Base-by-base conservation (phyloP, 2,113 vertebrate genomes). In the Pogonocichla stellata region DNA sequence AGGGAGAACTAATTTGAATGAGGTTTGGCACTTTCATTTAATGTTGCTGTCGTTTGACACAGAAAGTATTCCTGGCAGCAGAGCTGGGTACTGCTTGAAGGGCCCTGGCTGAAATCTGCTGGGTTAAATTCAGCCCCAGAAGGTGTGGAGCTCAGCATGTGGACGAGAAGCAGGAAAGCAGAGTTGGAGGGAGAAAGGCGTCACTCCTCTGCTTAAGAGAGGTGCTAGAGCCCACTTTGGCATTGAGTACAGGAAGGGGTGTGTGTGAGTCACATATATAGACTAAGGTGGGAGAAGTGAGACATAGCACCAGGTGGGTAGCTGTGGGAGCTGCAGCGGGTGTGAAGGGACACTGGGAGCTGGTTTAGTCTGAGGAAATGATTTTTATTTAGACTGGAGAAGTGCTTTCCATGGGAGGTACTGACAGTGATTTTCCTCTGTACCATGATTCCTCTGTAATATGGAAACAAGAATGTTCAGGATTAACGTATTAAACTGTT, bases 231-330 rank as follows among this genome's bases (percentile, higher is more conserved):
- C 74, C 51, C 31, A 4, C 47, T 36, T 38, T 28, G 71, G 62
- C 31, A 2, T 25, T 4, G 66, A 51, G 10, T 5, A 10, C 14
- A 5, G 5, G 6, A 2, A 13, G 19, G 16, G 17, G 1, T 8
- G 3, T 60, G 85, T 62, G 6, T 65, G 88, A 67, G 53, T 24
- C 51, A 48, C 3, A 1, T 22, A 12, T 38, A 8, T 24, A 71
- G 79, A 36, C 48, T 51, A 1, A 64, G 25, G 79, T 61, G 79
- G 45, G 71, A 83, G 79, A 93, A 51, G 62, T 19, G 71, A 80
- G 83, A 51, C 0, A 8, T 2, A 17, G 51, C 34, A 9, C 33
- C 54, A 19, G 40, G 26, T 9, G 18, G 43, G 65, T 34, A 48
- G 80, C 51, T 36, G 60, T 48, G 56, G 73, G 34, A 81, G 34